Conservation (phyloP, 2,113 vertebrate genomes). For the Hipposideros armiger region DNA sequence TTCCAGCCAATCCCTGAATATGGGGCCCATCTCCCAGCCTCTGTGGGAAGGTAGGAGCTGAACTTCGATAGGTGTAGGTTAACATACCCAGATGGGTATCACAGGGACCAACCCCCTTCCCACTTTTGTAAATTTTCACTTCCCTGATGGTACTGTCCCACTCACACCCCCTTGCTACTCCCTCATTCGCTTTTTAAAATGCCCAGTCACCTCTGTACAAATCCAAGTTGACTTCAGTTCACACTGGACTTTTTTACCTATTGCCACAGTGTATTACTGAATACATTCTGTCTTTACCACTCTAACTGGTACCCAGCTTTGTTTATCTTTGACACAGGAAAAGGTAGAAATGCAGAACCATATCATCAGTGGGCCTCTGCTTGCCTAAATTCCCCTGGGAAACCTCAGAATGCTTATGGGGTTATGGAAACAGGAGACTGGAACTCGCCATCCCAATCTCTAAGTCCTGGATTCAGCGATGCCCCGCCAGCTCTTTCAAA, state of each 20-base stretch:
- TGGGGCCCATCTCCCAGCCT: fast-evolving
- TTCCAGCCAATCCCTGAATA: not conserved
- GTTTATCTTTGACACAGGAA: not conserved
- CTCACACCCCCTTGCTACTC: fast-evolving
- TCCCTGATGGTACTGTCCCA: not conserved
- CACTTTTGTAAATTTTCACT: not conserved
- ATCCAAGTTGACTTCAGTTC: too few species aligned
- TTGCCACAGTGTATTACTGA: fast-evolving
- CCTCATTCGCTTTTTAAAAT: not conserved
- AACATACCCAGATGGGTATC: not conserved
- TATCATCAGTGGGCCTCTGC: fast-evolving
- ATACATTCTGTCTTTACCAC: not conserved
- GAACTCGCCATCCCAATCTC: fast-evolving
- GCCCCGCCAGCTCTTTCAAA: too few species aligned
- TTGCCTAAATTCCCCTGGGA: too few species aligned
- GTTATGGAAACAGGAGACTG: fast-evolving
- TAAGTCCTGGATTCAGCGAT: not conserved
- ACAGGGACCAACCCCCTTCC: not conserved
- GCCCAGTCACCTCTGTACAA: too few species aligned
- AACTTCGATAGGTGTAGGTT: fast-evolving
- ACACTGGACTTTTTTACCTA: not conserved
- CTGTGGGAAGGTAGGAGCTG: not conserved
- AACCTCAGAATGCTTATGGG: fast-evolving
- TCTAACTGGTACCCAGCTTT: not conserved
- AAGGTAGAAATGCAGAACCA: not conserved